Conservation (phyloP, 2,888 invertebrate species). For the Chesias legatella region DNA sequence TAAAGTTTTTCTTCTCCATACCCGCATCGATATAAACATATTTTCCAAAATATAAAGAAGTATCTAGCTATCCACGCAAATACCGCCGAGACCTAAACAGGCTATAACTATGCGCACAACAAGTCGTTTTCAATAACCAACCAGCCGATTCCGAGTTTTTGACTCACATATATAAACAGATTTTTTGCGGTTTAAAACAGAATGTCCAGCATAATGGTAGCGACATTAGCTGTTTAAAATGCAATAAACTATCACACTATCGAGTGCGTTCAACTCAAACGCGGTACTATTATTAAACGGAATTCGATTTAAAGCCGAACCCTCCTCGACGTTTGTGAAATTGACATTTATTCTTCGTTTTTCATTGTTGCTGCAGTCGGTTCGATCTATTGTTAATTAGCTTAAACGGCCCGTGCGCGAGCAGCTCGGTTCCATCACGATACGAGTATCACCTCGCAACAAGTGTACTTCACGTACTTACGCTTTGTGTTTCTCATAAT, state of each 20-base stretch:
- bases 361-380: slow-evolving; percentile 77
- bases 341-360: slow-evolving; percentile 81
- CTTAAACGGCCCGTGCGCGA: slow-evolving; percentile 73
- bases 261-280: slow-evolving; percentile 77
- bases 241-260: slow-evolving; percentile 74
- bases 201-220: slow-evolving; percentile 5
- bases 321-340: slow-evolving; percentile 79
- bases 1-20: too few species aligned
- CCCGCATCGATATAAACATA: too few species aligned
- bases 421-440: slow-evolving; percentile 31
- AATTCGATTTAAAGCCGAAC: slow-evolving; percentile 79
- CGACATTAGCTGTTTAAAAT: slow-evolving; percentile 44
- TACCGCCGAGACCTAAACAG: slow-evolving; percentile 1
- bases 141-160: too few species aligned
- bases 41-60: too few species aligned
- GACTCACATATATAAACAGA: too few species aligned
- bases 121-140: background rate
- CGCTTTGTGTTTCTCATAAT: slow-evolving; percentile 9
- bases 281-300: slow-evolving; percentile 78
- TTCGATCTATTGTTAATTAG: slow-evolving; percentile 80
- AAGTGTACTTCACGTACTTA: slow-evolving; percentile 21
- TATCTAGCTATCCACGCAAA: too few species aligned
- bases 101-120: background rate
- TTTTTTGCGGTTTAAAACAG: background rate
- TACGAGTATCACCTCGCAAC: slow-evolving; percentile 26